Conservation (phyloP, 2,888 invertebrate genomes). For the Fissipunctia ypsillon region DNA sequence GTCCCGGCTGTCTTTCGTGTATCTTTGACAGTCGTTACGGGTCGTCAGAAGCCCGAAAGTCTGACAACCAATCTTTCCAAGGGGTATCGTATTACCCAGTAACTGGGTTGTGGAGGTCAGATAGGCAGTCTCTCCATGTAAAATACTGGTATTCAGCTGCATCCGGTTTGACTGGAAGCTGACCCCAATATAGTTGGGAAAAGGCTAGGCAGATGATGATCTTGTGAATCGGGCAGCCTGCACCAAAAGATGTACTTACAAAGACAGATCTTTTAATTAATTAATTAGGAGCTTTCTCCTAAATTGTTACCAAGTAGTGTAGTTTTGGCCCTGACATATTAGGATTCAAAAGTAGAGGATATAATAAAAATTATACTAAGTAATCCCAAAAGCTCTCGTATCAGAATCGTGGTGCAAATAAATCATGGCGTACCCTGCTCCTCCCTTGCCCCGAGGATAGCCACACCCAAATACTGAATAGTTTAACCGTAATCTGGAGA, state of each 20-base stretch:
- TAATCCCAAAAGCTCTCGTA: not conserved
- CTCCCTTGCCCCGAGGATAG: not conserved
- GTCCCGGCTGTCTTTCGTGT: too few relatives aligned
- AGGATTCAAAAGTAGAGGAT: not conserved
- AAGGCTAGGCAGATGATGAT: too few relatives aligned
- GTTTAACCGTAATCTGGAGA: slow-evolving; percentile 57
- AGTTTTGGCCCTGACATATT: not conserved
- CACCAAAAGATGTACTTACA: not conserved
- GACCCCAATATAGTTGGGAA: too few relatives aligned
- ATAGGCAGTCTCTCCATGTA: too few relatives aligned
- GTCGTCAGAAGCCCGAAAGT: too few relatives aligned
- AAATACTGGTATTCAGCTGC: too few relatives aligned
- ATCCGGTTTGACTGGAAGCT: too few relatives aligned
- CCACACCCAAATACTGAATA: slow-evolving; percentile 51
- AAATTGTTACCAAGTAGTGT: not conserved
- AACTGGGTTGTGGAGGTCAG: too few relatives aligned
- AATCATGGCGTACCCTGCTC: not conserved
- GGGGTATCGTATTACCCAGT: too few relatives aligned
- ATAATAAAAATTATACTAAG: not conserved
- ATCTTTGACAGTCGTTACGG: too few relatives aligned
- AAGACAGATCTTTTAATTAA: not conserved
- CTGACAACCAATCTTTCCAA: too few relatives aligned
- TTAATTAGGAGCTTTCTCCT: not conserved
- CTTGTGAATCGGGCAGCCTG: not conserved
- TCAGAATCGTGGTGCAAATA: not conserved